Base-by-base conservation (phyloP, 2,888 invertebrate genomes). In the Spisula solida region DNA sequence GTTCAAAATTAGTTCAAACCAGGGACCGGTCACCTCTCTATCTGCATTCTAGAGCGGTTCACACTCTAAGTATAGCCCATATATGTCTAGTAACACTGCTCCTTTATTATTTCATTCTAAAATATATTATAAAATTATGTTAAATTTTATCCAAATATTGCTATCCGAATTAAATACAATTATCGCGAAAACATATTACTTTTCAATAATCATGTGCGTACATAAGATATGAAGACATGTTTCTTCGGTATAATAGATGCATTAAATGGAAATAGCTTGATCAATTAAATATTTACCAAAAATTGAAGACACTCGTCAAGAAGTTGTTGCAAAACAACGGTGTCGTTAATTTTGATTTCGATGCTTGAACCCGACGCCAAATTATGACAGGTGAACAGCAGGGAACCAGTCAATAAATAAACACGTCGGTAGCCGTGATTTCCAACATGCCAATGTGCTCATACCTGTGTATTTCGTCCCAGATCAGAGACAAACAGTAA, bases 121-220 rank as follows among this genome's bases (percentile, higher is more conserved):
- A 41, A 41, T 41, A 41, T 5, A 41, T 41, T 41, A 14, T 51
- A 16, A 51, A 12, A 16, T 51, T 4, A 12, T 51, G 6, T 51
- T 51, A 51, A 60, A 31, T 75, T 41, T 75, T 75, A 31, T 75
- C 75, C 75, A 20, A 75, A 34, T 75, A 16, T 66, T 31, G 31
- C 34, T 75, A 34, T 75, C 75, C 75, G 75, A 75, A 75, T 31
- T 16, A 18, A 4, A 14, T 16, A 75, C 34, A 75, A 10, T 18
- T 34, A 34, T 75, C 75, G 75, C 75, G 75, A 75, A 75, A 75
- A 75, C 34, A 75, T 75, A 18, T 70, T 14, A 75, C 34, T 34
- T 34, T 75, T 34, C 16, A 25, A 66, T 66, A n/a, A 66, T 12
- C 25, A 5, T 0, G 25, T n/a, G 60, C 60, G 25, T 66, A 66